Base-by-base conservation (phyloP, 2,888 invertebrate species). In the Asteroscopus sphinx region DNA sequence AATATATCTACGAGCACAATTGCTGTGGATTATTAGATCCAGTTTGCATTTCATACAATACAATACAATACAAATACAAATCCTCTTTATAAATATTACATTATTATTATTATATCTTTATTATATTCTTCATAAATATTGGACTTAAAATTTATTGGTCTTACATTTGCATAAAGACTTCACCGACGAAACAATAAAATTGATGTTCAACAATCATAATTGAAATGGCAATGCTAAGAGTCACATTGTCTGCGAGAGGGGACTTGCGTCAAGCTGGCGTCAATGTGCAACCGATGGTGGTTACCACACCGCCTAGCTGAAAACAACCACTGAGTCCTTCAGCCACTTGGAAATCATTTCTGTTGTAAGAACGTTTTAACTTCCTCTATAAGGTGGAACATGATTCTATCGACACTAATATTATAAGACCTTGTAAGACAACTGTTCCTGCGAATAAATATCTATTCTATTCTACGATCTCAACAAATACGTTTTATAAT, bases 101-200 rank as follows among this genome's bases (percentile, higher is more conserved):
- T 54, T n/a, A n/a, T n/a, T n/a, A n/a, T n/a, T n/a, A n/a, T n/a
- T n/a, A n/a, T n/a, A n/a, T n/a, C n/a, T n/a, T n/a, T n/a, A n/a
- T n/a, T n/a, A n/a, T n/a, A n/a, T 60, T 36, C 39, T 4, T 28
- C 9, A 28, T 28, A 28, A 28, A 28, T 2, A 6, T 6, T 3
- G 36, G 12, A 26, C 28, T 48, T 1, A 30, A 48, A 55, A 49
- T 49, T 9, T 28, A 44, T 32, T 33, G 42, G 39, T 44, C 15
- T 44, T 40, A 13, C 13, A 28, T 49, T 7, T 41, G 45, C 51
- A 53, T 48, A 47, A n/a, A 13, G 13, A 51, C 28, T 39, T 41
- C 17, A 26, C 52, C 28, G 26, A 47, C 53, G 48, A 59, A 78
- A 87, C 84, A 87, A 86, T 87, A 73, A 83, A 85, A 85, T 81